Evolutionary conservation across 2,888 invertebrate genomes (phyloP), one percentile per base, ranked within the genome.

Genomic region (Drosophila neonasuta): DNA sequence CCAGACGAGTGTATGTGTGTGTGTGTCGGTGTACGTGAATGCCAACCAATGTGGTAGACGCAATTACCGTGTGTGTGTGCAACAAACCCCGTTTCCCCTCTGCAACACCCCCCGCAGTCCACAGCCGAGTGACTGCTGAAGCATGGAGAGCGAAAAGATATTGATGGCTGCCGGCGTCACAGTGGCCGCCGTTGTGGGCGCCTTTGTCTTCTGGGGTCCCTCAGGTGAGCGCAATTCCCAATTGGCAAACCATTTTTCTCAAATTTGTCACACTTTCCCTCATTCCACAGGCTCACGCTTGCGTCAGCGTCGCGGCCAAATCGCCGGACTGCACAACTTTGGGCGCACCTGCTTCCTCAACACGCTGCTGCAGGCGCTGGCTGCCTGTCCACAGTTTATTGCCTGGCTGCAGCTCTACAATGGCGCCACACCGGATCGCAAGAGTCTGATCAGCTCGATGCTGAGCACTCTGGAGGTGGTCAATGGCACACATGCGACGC

Each of bases 301-400:
- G 61, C 92, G 94, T 39, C 93, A 93, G 86, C 92, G 94, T 32
- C 92, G 94, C 81, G 96, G 96, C 20, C 94, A 95, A 89, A 93
- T 96, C 57, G 94, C 95, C 29, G 98, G 98, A 8, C 92, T 98
- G 39, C 95, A 96, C 77, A 98, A 98, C 92, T 93, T 97, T 72
- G 98, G 98, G 44, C 95, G 96, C 79, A 97, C 97, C 0, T 98
- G 98, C 91, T 98, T 98, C 90, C 92, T 98, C 58, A 98, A 98
- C 91, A 96, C 97, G 0, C 92, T 98, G 49, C 92, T 98, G 29
- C 98, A 98, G 92, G 96, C 97, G 2, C 91, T 98, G 76, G 96
- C 97, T 9, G 95, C 97, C 3, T 97, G 97, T 90, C 95, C 96
- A 39, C 94, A 94, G 68, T 96, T 98, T 88, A 93, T 95, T 64